phyloP scores from a whole-genome alignment of 1,140 invertebrate species.

The Hesperophylax magnus region DNA sequence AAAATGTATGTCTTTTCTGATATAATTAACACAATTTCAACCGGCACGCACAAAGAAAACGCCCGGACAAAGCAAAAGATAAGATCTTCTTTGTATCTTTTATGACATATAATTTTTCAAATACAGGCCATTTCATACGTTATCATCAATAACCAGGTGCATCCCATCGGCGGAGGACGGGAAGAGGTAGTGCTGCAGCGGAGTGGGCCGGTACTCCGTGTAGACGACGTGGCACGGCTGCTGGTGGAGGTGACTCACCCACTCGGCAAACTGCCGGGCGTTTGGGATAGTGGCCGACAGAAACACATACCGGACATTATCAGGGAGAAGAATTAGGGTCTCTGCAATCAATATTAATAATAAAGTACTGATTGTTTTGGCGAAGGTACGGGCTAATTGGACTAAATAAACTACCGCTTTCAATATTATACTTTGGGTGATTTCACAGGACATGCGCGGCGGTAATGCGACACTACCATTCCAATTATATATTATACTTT shows the following conservation, averaged over 20 bases:
- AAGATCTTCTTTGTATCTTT: no score
- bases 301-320: constrained; percentile 99
- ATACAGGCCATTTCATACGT: constrained; percentile 66
- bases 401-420: no score
- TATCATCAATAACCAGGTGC: constrained; percentile 96
- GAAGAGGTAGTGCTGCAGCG: constrained; percentile 98
- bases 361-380: no score
- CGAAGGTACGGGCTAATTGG: no score
- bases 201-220: constrained; percentile 97
- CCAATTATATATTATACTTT: no score
- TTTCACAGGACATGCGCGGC: no score
- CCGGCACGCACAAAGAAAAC: no score
- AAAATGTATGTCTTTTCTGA: no score
- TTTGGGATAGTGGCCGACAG: constrained; percentile 99
- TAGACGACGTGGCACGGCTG: constrained; percentile 99
- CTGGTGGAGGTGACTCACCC: constrained; percentile 96
- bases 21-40: no score
- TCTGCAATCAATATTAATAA: constrained; percentile 71
- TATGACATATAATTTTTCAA: no score
- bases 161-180: constrained; percentile 94
- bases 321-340: constrained; percentile 96
- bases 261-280: constrained; percentile 97
- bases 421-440: not conserved
- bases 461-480: no score
- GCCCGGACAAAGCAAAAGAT: no score